Conservation (phyloP, 2,113 vertebrate genomes). For the Sylvilagus bachmani region DNA sequence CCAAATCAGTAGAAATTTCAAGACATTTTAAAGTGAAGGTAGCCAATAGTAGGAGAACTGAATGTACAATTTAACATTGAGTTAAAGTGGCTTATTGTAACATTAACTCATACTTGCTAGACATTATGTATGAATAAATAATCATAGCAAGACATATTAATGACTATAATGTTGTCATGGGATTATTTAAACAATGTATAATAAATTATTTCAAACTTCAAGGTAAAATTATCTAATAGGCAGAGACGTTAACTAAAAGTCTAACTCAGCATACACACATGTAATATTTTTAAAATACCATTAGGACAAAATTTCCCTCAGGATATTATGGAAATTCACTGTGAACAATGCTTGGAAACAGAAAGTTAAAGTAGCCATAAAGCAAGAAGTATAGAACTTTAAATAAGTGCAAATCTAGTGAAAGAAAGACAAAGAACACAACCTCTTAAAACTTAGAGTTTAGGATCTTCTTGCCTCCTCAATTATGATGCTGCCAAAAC, state of each 20-base stretch:
- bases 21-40: neutral
- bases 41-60: neutral
- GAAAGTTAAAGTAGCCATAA: neutral
- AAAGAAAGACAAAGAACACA: neutral
- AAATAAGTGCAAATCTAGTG: neutral
- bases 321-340: neutral
- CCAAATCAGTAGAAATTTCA: neutral
- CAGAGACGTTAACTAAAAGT: slow-evolving; percentile 45
- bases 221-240: slow-evolving; percentile 57
- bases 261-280: neutral
- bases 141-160: slow-evolving; percentile 24
- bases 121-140: slow-evolving; percentile 22
- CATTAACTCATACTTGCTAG: neutral
- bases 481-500: neutral
- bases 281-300: slow-evolving; percentile 17
- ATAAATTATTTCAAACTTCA: slow-evolving; percentile 59
- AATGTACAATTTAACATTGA: neutral
- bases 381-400: neutral
- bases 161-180: neutral
- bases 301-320: slow-evolving; percentile 52
- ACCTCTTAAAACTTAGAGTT: neutral
- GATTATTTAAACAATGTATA: slow-evolving; percentile 58
- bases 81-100: neutral
- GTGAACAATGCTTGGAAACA: neutral
- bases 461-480: neutral